Base-by-base conservation (phyloP, 2,113 vertebrate species). In the Aegithalos caudatus region DNA sequence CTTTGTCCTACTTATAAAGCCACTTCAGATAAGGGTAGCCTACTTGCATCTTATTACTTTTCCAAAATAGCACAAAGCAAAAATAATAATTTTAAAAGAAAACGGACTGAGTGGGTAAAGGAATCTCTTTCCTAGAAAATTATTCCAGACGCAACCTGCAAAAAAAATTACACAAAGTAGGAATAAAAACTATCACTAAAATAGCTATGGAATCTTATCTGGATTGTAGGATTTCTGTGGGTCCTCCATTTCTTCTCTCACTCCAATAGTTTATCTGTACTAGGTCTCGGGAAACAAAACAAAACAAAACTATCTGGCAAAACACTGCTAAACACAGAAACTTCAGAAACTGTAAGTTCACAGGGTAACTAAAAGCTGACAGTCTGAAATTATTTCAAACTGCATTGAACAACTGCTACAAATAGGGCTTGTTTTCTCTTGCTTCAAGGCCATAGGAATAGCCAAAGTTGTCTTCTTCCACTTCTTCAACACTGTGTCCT, bases 1-100 rank as follows among this genome's bases (percentile, higher is more conserved):
- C 93, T 86, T 92, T 73, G 95, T 83, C 96, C 96, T 97, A 97
- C 71, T 97, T 97, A 90, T 71, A 90, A 87, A 94, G 38, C 45
- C 38, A 90, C 81, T 92, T 92, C 80, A 91, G 91, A 93, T 90
- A 96, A 94, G 89, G n/a, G 19, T 91, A 97, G 93, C 96, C 96
- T 95, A 97, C 79, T 96, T 97, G 79, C 95, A 96, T 97, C 80
- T 94, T 94, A 97, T 95, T 97, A 95, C 53, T 91, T 84, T 81
- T 97, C 71, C 48, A 91, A 94, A 97, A 90, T 85, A 95, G 95
- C 81, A 90, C 66, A 76, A 86, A 88, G 69, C 3, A 61, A 73
- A 65, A 62, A 70, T 62, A 61, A 38, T 27, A 65, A 40, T n/a
- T 28, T 53, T 69, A 60, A 73, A 81, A 84, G 38, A 47, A 84